Base-by-base conservation (phyloP, 2,888 invertebrate species). In the Eupithecia subfuscata region DNA sequence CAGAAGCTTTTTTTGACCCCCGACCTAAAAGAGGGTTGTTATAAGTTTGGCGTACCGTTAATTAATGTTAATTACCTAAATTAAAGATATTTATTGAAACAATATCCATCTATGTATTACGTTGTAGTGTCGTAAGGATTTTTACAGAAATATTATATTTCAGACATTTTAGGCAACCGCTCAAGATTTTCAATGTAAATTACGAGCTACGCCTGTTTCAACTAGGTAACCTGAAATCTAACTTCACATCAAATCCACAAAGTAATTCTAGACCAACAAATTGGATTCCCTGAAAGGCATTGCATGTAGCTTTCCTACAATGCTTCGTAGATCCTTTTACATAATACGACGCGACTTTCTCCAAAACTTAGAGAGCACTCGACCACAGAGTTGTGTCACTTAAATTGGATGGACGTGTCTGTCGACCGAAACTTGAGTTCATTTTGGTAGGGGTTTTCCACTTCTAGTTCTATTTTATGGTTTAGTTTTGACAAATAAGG, bases 201-300 rank as follows among this genome's bases (percentile, higher is more conserved):
- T 63, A 30, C 30, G 30, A 16, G 63, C 14, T 63, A 63, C 16
- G 63, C 63, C 63, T 25, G 34, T 64, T 64, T 9, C 64, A 64
- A 60, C 60, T 60, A 64, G 18, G 8, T 4, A 64, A 64, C 34
- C 34, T 67, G 14, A 68, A 71, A 30, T 65, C 64, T n/a, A 65
- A 65, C 30, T 60, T 64, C 52, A 37, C 25, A 69, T 69, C 9
- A 69, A 69, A 64, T 37, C 60, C 34, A 43, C 73, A 34, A 25
- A 70, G 70, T 63, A 75, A 75, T 71, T 69, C 43, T 34, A 45
- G 63, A 64, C 63, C 48, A 64, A 63, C 63, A 69, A 69, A 71
- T 75, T 71, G 70, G 72, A 72, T 80, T 80, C 78, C 37, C 74
- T 78, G 78, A 75, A 81, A 78, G 70, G 74, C 70, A 69, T 74